phyloP scores from a whole-genome alignment of 2,113 vertebrate genomes.

The Thryonomys swinderianus region DNA sequence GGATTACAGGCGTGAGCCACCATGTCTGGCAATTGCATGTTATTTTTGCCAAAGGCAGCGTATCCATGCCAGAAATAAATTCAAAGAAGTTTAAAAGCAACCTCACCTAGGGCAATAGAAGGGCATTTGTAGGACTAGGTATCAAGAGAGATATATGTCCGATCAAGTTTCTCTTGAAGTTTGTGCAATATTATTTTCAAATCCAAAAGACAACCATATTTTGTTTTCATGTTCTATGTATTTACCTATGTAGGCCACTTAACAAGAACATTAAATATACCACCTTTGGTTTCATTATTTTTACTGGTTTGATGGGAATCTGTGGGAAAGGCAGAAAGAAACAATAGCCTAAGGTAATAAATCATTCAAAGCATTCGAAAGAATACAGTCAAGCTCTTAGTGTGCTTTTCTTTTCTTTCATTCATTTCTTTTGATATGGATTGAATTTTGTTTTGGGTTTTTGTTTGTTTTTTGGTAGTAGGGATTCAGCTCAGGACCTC shows the following conservation, averaged over 20 bases:
- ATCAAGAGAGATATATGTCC: background rate
- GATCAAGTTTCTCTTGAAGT: background rate
- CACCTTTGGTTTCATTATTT: background rate
- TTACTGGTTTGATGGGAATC: background rate
- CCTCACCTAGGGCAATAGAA: background rate
- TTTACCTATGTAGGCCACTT: background rate
- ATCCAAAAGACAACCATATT: background rate
- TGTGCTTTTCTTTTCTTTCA: background rate
- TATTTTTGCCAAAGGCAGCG: background rate
- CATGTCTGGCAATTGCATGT: too few relatives aligned
- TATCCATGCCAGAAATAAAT: background rate
- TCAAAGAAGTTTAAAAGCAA: background rate
- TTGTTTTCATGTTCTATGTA: background rate
- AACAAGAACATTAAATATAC: background rate
- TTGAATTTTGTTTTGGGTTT: background rate
- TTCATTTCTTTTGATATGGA: constrained; percentile 19
- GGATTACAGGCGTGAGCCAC: too few relatives aligned
- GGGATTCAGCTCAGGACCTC: too few relatives aligned
- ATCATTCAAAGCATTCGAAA: background rate
- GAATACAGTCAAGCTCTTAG: background rate
- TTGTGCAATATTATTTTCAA: background rate
- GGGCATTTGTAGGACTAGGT: background rate
- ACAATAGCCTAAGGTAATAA: background rate
- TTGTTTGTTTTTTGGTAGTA: too few relatives aligned
- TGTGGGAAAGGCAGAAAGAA: background rate